Percentiles rank a stretch among this genome's conserved stretches.
These are phyloP conservation scores for Agrotis exclamationis DNA, from an alignment of 2,888 invertebrate genomes.

Conservation along the genomic window DNA sequence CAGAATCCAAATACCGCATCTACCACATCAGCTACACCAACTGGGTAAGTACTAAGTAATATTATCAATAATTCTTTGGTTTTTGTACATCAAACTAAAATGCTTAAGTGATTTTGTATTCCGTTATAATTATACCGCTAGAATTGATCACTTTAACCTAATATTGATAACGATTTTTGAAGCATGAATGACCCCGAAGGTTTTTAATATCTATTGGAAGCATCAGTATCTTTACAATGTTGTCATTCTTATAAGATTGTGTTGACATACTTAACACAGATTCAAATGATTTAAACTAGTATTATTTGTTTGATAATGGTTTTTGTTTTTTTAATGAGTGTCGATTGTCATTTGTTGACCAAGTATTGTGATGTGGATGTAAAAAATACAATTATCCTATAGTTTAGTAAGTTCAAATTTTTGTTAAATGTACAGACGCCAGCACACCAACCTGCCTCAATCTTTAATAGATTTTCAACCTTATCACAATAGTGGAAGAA, in stretches of 20 bases:
- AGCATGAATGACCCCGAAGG: neutral
- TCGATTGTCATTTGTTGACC: neutral
- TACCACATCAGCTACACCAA: conserved; percentile 10
- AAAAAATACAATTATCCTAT: too few relatives aligned
- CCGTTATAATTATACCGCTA: neutral
- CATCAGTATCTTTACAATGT: neutral
- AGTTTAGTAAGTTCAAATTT: too few relatives aligned
- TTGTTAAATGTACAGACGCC: too few relatives aligned
- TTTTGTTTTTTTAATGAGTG: neutral
- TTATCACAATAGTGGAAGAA: too few relatives aligned
- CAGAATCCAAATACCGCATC: conserved; percentile 29
- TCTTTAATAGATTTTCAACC: too few relatives aligned
- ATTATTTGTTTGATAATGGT: neutral
- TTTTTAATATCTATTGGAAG: conserved; percentile 5
- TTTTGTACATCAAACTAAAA: neutral
- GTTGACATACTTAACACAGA: conserved; percentile 3
- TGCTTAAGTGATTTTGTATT: neutral
- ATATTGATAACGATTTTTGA: neutral
- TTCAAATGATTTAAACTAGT: neutral
- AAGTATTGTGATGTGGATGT: too few relatives aligned
- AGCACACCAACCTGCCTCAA: too few relatives aligned
- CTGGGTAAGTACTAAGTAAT: conserved; percentile 48
- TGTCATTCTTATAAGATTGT: conserved; percentile 5
- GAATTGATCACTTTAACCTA: neutral
- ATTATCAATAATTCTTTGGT: neutral